Conservation (phyloP, 2,797 vertebrate genomes). For the Microtus agrestis region DNA sequence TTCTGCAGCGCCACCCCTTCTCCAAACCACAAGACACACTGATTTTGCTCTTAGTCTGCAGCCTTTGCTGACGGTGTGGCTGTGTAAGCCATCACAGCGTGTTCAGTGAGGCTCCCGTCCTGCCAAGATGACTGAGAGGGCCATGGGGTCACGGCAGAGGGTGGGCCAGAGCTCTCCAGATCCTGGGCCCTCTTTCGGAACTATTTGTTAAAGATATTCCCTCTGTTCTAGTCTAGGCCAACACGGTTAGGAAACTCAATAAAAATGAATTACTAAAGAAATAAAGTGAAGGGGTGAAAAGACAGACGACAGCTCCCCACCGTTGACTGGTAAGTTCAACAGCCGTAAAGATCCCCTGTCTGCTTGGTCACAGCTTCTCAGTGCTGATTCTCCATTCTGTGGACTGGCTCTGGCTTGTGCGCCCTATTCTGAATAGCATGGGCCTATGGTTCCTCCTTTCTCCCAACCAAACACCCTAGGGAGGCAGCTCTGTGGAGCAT, state of each 20-base stretch:
- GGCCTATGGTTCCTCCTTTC: background rate
- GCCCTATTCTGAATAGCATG: background rate
- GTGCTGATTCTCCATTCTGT: background rate
- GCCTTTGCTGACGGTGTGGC: background rate
- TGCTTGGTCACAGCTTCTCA: background rate
- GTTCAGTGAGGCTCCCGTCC: background rate
- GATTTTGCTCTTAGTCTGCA: background rate
- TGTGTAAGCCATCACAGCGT: background rate
- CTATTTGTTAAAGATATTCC: background rate
- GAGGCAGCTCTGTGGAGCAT: background rate
- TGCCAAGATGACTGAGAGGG: background rate
- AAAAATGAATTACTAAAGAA: constrained; percentile 33
- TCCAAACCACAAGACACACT: background rate
- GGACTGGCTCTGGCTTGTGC: fast-evolving
- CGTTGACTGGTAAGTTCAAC: constrained; percentile 34
- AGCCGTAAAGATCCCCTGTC: background rate
- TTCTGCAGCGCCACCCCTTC: background rate
- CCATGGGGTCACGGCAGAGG: background rate
- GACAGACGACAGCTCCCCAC: background rate
- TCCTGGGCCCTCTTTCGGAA: background rate
- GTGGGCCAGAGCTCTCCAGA: background rate
- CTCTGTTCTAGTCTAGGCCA: background rate
- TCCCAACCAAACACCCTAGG: background rate
- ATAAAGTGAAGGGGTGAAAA: background rate
- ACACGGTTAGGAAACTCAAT: constrained; percentile 22